A percentile compares a stretch with the other conserved stretches of the same genome.
phyloP scores from a whole-genome alignment of 2,888 invertebrate species.

The Drosophila multiciliata region DNA sequence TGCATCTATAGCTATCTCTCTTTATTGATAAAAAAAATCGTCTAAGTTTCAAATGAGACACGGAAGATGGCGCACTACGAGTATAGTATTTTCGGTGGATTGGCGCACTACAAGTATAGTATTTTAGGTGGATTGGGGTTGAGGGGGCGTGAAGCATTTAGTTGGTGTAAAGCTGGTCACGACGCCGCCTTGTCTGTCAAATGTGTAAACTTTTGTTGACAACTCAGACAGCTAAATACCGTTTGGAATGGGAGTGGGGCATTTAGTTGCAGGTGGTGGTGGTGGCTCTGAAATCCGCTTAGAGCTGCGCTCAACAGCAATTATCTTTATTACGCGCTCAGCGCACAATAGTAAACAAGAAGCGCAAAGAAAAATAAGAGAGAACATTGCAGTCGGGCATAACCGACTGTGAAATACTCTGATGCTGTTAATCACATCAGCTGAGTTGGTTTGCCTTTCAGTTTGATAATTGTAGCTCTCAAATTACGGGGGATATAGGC shows the following conservation, averaged over 20 bases:
- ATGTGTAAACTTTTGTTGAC: constrained; percentile 52
- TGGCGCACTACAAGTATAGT: not conserved
- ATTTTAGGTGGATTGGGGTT: not conserved
- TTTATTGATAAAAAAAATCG: not conserved
- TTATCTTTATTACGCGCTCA: constrained; percentile 75
- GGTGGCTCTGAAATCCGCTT: constrained; percentile 69
- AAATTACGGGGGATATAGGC: no score
- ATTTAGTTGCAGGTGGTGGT: constrained; percentile 19
- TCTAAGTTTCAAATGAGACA: constrained; percentile 11
- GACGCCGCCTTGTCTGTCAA: constrained; percentile 72
- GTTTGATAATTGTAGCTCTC: no score
- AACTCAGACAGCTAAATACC: constrained; percentile 36
- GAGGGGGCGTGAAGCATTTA: constrained; percentile 21
- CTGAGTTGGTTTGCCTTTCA: no score
- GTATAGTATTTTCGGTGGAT: no score
- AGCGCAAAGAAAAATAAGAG: constrained; percentile 17
- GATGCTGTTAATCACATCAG: no score
- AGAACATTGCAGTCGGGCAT: not conserved
- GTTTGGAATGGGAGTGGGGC: not conserved
- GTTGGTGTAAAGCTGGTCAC: constrained; percentile 48
- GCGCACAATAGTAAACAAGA: constrained; percentile 58
- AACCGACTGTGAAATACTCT: not conserved
- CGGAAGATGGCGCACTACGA: constrained; percentile 3
- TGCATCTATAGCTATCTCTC: not conserved
- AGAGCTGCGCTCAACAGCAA: constrained; percentile 77